phyloP scores from a whole-genome alignment of 2,888 invertebrate genomes.

The Dynastes tityus region DNA sequence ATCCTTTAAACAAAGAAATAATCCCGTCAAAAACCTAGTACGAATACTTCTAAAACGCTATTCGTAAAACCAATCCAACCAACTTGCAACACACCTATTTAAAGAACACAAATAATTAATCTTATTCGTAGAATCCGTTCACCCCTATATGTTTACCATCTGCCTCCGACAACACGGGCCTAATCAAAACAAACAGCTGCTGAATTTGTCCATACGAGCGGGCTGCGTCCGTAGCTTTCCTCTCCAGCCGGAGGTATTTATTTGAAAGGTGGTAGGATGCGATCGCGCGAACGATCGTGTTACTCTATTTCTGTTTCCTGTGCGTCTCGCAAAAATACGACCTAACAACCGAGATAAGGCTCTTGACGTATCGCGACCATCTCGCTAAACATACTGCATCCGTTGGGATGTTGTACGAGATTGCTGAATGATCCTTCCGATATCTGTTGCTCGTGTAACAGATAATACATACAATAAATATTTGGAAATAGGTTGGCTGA shows the following conservation, averaged over 20 bases:
- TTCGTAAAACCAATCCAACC: background rate
- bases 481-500: background rate
- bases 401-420: background rate
- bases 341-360: background rate
- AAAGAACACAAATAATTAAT: constrained; percentile 15
- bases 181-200: constrained; percentile 44
- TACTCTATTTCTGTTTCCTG: constrained; percentile 6
- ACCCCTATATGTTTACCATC: constrained; percentile 41
- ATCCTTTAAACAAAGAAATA: too few relatives aligned
- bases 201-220: constrained; percentile 9
- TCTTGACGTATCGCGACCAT: background rate
- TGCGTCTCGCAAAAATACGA: background rate
- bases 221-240: background rate
- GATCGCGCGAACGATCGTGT: background rate
- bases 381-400: constrained; percentile 1
- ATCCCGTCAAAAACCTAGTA: too few relatives aligned
- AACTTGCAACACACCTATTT: constrained; percentile 29
- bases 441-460: background rate
- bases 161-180: constrained; percentile 34
- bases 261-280: constrained; percentile 9
- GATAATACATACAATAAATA: background rate
- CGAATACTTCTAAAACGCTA: too few relatives aligned
- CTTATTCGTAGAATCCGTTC: constrained; percentile 23
- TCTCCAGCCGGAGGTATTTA: background rate
- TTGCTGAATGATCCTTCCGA: background rate